Evolutionary conservation across 2,113 vertebrate genomes (phyloP), one percentile per base, ranked within the genome.

Genomic region (Aldabrachelys gigantea): DNA sequence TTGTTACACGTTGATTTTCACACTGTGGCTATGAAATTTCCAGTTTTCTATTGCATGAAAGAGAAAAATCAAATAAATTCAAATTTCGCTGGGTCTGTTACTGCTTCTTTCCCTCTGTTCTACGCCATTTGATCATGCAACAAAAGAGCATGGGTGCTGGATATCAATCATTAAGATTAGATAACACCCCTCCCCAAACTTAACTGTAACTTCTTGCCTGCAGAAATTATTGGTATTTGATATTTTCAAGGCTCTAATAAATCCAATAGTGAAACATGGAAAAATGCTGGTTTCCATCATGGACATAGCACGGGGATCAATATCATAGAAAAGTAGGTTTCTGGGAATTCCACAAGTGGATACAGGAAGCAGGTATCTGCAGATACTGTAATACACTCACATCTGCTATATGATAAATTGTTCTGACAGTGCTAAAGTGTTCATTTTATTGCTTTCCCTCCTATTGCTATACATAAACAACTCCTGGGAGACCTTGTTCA

Each of bases 351-450:
- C 24, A 22, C 4, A 3, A 21, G 31, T 41, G 50, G 59, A 91
- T 91, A 44, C 1, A 1, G 41, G 52, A 95, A 91, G 6, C 41
- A 94, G 1, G 27, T 72, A 81, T 75, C 87, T 91, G 86, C 92
- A 89, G 1, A 25, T 72, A 91, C 83, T 85, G 41, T 90, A 87
- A n/a, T 31, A 19, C 69, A 75, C n/a, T 57, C 4, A 0, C 49
- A 59, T 93, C 90, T 90, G 44, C 90, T 96, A 81, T 85, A 78
- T 76, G 85, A 94, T 88, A 93, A 93, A 72, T 93, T 38, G 50
- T 88, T 94, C 38, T 3, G 89, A 81, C 54, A 76, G 47, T 31
- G 31, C 10, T 82, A 5, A 92, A 89, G 49, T 53, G 12, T 50
- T 94, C 50, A 0, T 27, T 69, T 93, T 91, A 83, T 87, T 86